Conservation (phyloP, 92 coral and sea anemone genomes). For the Palythoa grandiflora region DNA sequence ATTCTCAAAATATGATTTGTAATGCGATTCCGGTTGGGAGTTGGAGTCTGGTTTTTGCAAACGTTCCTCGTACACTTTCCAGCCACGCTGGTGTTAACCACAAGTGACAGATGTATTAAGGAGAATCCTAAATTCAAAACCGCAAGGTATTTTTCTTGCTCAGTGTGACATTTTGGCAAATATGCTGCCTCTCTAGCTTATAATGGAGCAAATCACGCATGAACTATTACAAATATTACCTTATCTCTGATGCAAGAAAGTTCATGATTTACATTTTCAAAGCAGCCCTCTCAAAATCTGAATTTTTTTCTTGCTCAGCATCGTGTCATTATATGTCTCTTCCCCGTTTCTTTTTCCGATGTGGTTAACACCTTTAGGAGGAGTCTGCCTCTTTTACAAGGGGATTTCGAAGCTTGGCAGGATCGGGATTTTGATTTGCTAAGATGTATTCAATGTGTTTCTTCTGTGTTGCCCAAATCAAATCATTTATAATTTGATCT, state of each 20-base stretch:
- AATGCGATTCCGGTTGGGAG: too few species aligned
- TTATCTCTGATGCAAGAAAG: conserved; percentile 42
- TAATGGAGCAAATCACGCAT: conserved; percentile 43
- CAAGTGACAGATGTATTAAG: too few species aligned
- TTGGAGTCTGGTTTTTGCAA: too few species aligned
- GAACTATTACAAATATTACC: conserved; percentile 52
- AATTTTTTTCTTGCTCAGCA: conserved; percentile 56
- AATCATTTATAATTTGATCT: conserved; percentile 55
- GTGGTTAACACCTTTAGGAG: conserved; percentile 60
- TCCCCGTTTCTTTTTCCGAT: conserved; percentile 55
- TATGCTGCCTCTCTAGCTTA: too few species aligned
- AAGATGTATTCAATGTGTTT: conserved; percentile 47
- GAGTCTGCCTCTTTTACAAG: conserved; percentile 58
- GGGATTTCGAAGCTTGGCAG: conserved; percentile 54
- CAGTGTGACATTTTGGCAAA: too few species aligned
- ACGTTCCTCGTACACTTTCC: too few species aligned
- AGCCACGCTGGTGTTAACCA: too few species aligned
- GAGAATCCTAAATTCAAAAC: too few species aligned
- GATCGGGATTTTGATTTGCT: conserved; percentile 56
- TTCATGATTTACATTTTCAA: conserved; percentile 55
- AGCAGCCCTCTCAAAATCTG: conserved; percentile 55
- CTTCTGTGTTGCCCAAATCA: conserved; percentile 45
- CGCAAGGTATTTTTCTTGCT: too few species aligned
- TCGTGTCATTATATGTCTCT: conserved; percentile 48
- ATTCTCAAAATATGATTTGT: too few species aligned